Evolutionary conservation across 2,113 vertebrate genomes (phyloP).

Genomic region (Ictidomys tridecemlineatus): DNA sequence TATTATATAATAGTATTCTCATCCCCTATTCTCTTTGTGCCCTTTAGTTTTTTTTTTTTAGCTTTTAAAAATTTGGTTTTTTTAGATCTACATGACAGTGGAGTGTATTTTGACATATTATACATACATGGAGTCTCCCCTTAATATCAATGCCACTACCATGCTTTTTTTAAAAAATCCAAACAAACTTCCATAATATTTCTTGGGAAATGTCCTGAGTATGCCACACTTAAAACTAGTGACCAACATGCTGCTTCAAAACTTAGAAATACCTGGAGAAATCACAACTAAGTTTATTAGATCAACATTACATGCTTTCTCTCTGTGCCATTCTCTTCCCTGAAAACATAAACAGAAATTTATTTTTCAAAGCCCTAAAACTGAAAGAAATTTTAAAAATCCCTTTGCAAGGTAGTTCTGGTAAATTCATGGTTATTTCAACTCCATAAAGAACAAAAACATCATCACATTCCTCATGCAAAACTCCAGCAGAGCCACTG

Average conservation of each 20-base stretch:
- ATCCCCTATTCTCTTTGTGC: neutral
- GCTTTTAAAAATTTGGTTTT: too few relatives aligned
- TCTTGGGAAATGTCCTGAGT: neutral
- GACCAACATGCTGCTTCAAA: neutral
- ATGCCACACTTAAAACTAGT: neutral
- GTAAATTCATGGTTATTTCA: conserved; percentile 28
- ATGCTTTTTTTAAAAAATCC: neutral
- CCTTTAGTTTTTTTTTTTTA: too few relatives aligned
- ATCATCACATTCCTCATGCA: conserved; percentile 61
- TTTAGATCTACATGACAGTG: too few relatives aligned
- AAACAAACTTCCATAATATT: neutral
- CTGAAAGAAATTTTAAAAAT: conserved; percentile 36
- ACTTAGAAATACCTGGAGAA: conserved; percentile 19
- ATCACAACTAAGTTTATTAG: neutral
- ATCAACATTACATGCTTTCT: neutral
- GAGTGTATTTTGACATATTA: too few relatives aligned
- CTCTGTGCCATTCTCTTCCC: neutral
- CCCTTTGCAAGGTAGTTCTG: neutral
- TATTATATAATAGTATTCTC: neutral
- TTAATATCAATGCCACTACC: neutral
- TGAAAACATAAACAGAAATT: conserved; percentile 26
- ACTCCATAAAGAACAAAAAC: conserved; percentile 7
- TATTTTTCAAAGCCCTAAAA: conserved; percentile 33
- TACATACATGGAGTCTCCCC: neutral
- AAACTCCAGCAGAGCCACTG: conserved; percentile 50